phyloP scores from a whole-genome alignment of 2,888 invertebrate genomes.

The Cancer borealis region DNA sequence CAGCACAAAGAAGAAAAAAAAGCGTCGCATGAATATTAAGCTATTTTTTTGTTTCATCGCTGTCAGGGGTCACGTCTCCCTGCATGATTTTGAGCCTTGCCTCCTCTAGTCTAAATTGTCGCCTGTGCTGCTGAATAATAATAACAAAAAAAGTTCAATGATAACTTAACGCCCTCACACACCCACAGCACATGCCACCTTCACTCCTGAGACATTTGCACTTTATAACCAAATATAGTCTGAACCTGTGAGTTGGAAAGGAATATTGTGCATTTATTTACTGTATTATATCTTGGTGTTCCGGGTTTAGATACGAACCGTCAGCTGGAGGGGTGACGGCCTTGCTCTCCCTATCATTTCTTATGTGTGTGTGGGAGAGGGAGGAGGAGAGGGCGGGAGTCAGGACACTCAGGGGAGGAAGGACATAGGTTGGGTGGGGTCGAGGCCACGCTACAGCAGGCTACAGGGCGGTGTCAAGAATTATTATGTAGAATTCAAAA shows the following conservation, averaged over 20 bases:
- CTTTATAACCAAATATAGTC: not conserved
- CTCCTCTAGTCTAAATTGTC: too few species aligned
- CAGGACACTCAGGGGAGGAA: not conserved
- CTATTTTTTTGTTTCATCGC: too few species aligned
- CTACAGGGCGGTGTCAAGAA: not conserved
- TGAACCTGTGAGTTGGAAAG: not conserved
- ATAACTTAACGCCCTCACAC: not conserved
- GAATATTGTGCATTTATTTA: not conserved
- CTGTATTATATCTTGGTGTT: not conserved
- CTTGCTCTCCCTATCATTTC: conserved; percentile 15
- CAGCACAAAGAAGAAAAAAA: not conserved
- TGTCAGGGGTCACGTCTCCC: too few species aligned
- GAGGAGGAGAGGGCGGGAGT: not conserved
- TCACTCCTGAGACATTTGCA: conserved; percentile 4
- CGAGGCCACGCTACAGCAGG: not conserved
- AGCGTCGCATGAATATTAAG: too few species aligned
- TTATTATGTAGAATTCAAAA: not conserved
- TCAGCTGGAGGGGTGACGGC: not conserved
- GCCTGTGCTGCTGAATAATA: too few species aligned
- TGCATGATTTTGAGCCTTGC: too few species aligned
- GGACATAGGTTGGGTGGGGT: not conserved
- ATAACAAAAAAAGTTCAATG: not conserved
- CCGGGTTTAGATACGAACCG: conserved; percentile 5
- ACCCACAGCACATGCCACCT: not conserved
- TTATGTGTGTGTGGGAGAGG: not conserved